Percentiles rank a stretch among this genome's conserved stretches.
phyloP scores from a whole-genome alignment of 2,888 invertebrate genomes.

The Xylota segnis region DNA sequence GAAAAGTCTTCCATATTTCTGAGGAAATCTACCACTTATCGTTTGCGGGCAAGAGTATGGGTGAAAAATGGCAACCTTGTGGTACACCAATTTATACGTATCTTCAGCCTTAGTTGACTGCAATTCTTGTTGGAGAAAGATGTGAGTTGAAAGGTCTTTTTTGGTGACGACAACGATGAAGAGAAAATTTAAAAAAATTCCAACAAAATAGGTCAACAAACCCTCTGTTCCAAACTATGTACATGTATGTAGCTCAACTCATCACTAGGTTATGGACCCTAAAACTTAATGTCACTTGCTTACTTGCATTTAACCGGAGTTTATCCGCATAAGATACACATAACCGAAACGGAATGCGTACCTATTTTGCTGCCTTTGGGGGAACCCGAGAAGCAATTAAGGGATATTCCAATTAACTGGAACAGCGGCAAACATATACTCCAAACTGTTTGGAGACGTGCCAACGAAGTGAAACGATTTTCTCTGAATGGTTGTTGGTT shows the following conservation, averaged over 20 bases:
- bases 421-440: slow-evolving; percentile 39
- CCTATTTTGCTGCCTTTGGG: slow-evolving; percentile 5
- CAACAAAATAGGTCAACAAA: background rate
- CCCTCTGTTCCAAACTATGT: too few species aligned
- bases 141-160: too few species aligned
- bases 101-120: too few species aligned
- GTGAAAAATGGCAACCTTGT: too few species aligned
- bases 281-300: background rate
- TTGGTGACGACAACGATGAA: too few species aligned
- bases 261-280: background rate
- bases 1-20: too few species aligned
- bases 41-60: too few species aligned
- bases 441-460: slow-evolving; percentile 46
- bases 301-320: background rate
- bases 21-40: too few species aligned
- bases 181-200: too few species aligned
- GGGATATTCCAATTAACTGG: slow-evolving; percentile 53
- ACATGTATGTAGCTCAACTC: too few species aligned
- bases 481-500: slow-evolving; percentile 19
- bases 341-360: background rate
- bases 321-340: background rate
- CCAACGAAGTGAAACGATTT: slow-evolving; percentile 52
- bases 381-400: slow-evolving; percentile 54
- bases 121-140: too few species aligned
- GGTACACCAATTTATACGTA: too few species aligned